Evolutionary conservation across 2,113 vertebrate species (phyloP).

Genomic region (Condylura cristata): DNA sequence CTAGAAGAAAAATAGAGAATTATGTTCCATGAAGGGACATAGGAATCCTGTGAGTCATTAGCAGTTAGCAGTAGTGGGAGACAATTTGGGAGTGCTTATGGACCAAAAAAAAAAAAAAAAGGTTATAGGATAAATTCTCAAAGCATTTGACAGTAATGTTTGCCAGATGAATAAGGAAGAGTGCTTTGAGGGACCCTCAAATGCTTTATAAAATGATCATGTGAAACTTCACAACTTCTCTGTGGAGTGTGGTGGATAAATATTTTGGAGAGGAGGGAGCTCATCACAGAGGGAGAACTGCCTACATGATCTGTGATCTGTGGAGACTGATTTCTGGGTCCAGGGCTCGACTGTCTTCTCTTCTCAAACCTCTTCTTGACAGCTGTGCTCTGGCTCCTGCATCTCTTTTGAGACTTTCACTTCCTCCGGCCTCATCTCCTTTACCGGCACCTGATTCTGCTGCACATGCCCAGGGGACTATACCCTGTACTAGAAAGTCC

Average conservation of each 20-base stretch:
- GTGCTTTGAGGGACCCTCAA: not conserved
- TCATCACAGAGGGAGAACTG: not conserved
- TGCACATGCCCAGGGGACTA: constrained; percentile 36
- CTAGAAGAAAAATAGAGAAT: constrained; percentile 42
- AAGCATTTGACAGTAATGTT: constrained; percentile 59
- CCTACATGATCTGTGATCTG: not conserved
- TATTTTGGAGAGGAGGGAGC: not conserved
- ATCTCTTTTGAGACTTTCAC: constrained; percentile 62
- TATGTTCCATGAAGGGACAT: not conserved
- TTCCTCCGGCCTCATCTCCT: constrained; percentile 12
- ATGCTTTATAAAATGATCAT: not conserved
- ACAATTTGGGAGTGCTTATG: constrained; percentile 55
- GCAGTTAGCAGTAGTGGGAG: not conserved
- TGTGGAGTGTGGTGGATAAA: not conserved
- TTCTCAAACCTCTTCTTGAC: not conserved
- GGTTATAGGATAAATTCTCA: constrained; percentile 24
- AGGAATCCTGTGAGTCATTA: constrained; percentile 28
- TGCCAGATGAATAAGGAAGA: constrained; percentile 43
- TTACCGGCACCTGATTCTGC: not conserved
- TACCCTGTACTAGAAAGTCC: constrained; percentile 60
- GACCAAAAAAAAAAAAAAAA: not conserved
- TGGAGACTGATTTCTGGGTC: not conserved
- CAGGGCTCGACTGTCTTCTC: not conserved
- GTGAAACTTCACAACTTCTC: not conserved
- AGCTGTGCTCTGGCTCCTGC: constrained; percentile 55